phyloP scores from a whole-genome alignment of 64 coral and sea anemone genomes.

The Montipora efflorescens region DNA sequence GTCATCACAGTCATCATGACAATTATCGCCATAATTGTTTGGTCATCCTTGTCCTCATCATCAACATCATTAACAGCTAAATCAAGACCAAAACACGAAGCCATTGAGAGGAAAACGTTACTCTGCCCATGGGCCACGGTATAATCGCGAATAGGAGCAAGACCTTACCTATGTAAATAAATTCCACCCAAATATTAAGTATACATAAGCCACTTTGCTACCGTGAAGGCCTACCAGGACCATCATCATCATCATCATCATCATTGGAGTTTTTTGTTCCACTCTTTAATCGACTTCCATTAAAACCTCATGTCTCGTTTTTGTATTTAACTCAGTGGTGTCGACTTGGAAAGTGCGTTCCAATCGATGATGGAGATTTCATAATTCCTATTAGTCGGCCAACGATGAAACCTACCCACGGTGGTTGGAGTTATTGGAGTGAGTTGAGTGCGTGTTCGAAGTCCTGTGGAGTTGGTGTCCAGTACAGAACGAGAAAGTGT shows the following conservation, averaged over 20 bases:
- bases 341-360: conserved; percentile 62
- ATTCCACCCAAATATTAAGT: no score
- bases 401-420: conserved; percentile 46
- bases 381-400: conserved; percentile 38
- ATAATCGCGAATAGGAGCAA: no score
- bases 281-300: not conserved
- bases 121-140: no score
- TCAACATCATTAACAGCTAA: not conserved
- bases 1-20: not conserved
- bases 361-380: conserved; percentile 23
- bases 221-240: not conserved
- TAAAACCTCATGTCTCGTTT: not conserved
- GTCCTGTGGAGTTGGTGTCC: conserved; percentile 54
- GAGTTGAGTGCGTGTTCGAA: conserved; percentile 37
- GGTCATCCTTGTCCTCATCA: not conserved
- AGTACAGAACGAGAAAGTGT: conserved; percentile 49
- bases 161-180: no score
- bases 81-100: no score
- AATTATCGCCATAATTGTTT: not conserved
- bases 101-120: no score
- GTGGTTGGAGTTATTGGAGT: conserved; percentile 56
- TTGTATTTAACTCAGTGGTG: conserved; percentile 42
- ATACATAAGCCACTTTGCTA: no score
- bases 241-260: not conserved
- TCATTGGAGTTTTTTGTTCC: not conserved